phyloP scores from a whole-genome alignment of 2,797 vertebrate genomes.

The Triplophysa bombifrons region DNA sequence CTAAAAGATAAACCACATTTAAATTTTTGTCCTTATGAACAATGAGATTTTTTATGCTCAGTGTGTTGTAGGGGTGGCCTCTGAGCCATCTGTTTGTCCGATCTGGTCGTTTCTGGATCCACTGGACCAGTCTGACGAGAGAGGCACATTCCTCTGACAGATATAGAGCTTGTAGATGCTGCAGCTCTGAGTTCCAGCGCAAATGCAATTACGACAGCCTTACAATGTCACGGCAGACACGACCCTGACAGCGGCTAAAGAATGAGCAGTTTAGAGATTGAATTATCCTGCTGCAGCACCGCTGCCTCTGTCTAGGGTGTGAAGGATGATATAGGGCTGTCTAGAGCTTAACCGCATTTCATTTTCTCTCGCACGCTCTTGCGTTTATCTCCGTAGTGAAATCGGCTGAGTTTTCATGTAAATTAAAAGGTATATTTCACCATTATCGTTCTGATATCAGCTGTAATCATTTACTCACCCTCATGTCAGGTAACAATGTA shows the following conservation, averaged over 20 bases:
- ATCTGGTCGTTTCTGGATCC: conserved; percentile 18
- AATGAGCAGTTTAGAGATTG: conserved; percentile 71
- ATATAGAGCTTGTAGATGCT: conserved; percentile 61
- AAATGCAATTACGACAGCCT: conserved; percentile 79
- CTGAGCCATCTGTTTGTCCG: conserved; percentile 16
- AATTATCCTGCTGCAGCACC: conserved; percentile 73
- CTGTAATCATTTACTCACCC: background rate
- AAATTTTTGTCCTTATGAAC: too few species aligned
- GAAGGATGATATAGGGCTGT: conserved; percentile 47
- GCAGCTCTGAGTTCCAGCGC: conserved; percentile 63
- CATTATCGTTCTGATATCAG: too few species aligned
- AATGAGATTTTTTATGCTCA: background rate
- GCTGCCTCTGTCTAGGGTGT: conserved; percentile 38
- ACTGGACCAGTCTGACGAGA: conserved; percentile 54
- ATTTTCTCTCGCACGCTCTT: conserved; percentile 1
- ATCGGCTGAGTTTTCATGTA: background rate
- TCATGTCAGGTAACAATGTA: background rate
- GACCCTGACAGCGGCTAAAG: conserved; percentile 74
- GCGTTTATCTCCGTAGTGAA: background rate
- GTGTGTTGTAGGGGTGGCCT: conserved; percentile 18
- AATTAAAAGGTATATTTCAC: background rate
- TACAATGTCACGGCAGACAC: conserved; percentile 76
- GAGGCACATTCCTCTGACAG: conserved; percentile 69
- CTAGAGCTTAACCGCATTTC: conserved; percentile 14
- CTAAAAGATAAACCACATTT: too few species aligned